phyloP scores from a whole-genome alignment of 2,888 invertebrate species.

The Luperina nickerlii region DNA sequence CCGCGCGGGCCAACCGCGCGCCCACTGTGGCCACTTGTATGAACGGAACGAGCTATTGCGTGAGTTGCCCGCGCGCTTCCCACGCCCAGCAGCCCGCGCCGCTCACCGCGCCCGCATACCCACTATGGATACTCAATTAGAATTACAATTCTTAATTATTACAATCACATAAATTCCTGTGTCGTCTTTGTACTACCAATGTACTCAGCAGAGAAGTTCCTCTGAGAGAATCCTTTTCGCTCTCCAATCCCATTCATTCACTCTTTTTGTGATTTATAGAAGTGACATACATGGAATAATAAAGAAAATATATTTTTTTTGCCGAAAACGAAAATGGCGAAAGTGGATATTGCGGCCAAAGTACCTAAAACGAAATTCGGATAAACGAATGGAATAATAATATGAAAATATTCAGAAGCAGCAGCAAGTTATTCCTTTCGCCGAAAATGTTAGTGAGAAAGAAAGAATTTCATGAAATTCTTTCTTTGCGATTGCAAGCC shows the following conservation, averaged over 20 bases:
- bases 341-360: too few relatives aligned
- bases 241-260: not conserved
- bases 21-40: too few relatives aligned
- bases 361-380: not conserved
- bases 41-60: too few relatives aligned
- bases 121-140: too few relatives aligned
- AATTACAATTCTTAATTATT: too few relatives aligned
- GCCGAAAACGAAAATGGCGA: too few relatives aligned
- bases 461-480: not conserved
- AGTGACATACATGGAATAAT: not conserved
- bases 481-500: too few relatives aligned
- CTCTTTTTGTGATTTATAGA: slow-evolving; percentile 22
- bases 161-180: not conserved
- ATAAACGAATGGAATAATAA: not conserved
- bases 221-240: not conserved
- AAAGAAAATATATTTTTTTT: not conserved
- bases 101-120: too few relatives aligned
- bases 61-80: too few relatives aligned
- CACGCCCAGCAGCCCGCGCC: too few relatives aligned
- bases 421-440: not conserved
- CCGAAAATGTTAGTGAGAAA: not conserved
- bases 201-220: not conserved
- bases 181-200: not conserved
- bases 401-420: not conserved
- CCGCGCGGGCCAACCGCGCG: too few relatives aligned